Percentiles rank a stretch among this genome's conserved stretches.
phyloP scores from a whole-genome alignment of 1,140 invertebrate species.

The Acarapis woodi region DNA sequence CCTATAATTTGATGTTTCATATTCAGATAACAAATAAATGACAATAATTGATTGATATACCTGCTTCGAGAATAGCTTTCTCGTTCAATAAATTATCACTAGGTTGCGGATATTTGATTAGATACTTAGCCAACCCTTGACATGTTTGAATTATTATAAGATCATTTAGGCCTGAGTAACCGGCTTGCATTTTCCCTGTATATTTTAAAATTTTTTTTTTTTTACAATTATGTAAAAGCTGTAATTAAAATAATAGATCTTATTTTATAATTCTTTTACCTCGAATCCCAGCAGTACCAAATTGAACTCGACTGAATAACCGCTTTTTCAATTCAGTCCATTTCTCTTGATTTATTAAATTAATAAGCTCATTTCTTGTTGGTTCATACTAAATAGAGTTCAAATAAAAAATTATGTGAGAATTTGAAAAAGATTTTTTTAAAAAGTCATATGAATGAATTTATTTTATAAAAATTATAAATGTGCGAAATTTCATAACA shows the following conservation, averaged over 20 bases:
- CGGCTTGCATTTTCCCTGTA: slow-evolving; percentile 65
- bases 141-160: slow-evolving; percentile 83
- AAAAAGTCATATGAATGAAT: neutral
- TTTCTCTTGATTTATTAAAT: slow-evolving; percentile 1
- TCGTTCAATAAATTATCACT: too few relatives aligned
- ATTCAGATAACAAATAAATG: too few relatives aligned
- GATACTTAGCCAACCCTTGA: slow-evolving; percentile 59
- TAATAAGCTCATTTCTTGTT: slow-evolving; percentile 3
- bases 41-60: too few relatives aligned
- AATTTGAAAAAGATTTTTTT: neutral
- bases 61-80: too few relatives aligned
- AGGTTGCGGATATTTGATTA: slow-evolving; percentile 28
- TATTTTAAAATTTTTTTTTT: too few relatives aligned
- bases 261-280: too few relatives aligned
- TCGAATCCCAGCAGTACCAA: slow-evolving; percentile 19
- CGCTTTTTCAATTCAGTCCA: neutral
- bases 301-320: slow-evolving; percentile 4
- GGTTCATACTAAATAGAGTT: neutral
- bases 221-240: too few relatives aligned
- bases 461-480: neutral
- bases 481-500: neutral
- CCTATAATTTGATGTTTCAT: slow-evolving; percentile 25
- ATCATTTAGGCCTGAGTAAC: slow-evolving; percentile 84
- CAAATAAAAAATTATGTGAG: neutral
- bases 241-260: too few relatives aligned